phyloP scores from a whole-genome alignment of 2,888 invertebrate genomes.

The Epinotia ramella region DNA sequence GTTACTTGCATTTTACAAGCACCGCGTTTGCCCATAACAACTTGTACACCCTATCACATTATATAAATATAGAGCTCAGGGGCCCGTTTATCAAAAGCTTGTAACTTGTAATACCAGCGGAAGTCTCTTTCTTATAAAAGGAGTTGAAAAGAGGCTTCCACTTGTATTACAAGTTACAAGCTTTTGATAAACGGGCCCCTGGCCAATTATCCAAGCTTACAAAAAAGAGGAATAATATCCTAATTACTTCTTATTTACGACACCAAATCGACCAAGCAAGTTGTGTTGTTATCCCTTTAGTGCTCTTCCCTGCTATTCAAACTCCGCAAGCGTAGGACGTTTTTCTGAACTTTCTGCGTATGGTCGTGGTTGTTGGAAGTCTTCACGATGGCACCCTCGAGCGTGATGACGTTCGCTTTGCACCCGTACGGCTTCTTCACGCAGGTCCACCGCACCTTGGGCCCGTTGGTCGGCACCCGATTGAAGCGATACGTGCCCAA shows the following conservation, averaged over 20 bases:
- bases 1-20: neutral
- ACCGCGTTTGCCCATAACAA: neutral
- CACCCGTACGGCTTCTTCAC: conserved; percentile 35
- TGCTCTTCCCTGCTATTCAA: neutral
- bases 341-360: conserved; percentile 3
- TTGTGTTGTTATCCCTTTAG: neutral
- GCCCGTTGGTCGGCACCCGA: conserved; percentile 47
- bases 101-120: no score
- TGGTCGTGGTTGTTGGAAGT: conserved; percentile 2
- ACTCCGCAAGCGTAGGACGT: conserved; percentile 5
- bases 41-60: no score
- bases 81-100: no score
- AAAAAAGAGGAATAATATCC: no score
- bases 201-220: no score
- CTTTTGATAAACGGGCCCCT: no score
- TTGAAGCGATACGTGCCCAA: conserved; percentile 49
- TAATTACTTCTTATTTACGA: no score
- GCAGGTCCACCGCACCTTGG: conserved; percentile 46
- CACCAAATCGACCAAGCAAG: neutral
- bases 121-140: no score
- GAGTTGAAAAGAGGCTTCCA: no score
- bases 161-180: no score
- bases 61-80: no score
- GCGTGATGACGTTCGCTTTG: conserved; percentile 28
- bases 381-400: conserved; percentile 2